Base-by-base conservation (phyloP, 30 jellyfish, hydroid and myxozoan genomes). In the Chironex yamaguchii region DNA sequence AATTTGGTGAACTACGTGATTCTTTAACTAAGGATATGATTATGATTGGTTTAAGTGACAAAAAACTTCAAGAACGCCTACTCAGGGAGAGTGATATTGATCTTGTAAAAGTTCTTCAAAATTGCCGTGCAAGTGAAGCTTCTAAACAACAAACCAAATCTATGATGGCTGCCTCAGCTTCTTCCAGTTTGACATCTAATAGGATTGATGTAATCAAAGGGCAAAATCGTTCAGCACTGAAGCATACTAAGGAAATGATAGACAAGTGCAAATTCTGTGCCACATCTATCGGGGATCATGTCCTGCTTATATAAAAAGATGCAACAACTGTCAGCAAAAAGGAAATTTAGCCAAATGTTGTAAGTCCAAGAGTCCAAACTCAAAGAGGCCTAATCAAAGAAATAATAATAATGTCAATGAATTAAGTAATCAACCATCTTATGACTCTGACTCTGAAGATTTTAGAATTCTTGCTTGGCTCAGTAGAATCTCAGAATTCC, bases 1-100 rank as follows among this genome's bases (percentile, higher is more conserved):
- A 86, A 75, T 75, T 86, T 31, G 79, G 78, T 62, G 31, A 34
- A 20, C 85, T 73, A 17, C 90, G 50, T 24, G 91, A 86, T 49
- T 86, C 96, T 25, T 62, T 86, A 64, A 62, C 75, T 76, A 86
- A 86, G 67, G 91, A 86, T 35, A 86, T 70, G 90, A 74, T 86
- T 70, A 86, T 67, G 36, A 86, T 65, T 28, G 88, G 96, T 28
- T 29, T 78, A 12, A 27, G 91, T 49, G 96, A 86, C 72, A 73
- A 73, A 31, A 71, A 62, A 49, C 78, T 86, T 29, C 96, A 62
- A 42, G 96, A 86, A 75, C 91, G 85, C 26, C 29, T 86, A 36
- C 96, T 73, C 11, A 71, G 94, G 26, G 89, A 86, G 76, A 24
- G 76, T 34, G 96, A 86, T 36, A 76, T 87, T n/a, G n/a, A n/a